Base-by-base conservation (phyloP, 1,140 invertebrate species). In the Drosophila trapezifrons region DNA sequence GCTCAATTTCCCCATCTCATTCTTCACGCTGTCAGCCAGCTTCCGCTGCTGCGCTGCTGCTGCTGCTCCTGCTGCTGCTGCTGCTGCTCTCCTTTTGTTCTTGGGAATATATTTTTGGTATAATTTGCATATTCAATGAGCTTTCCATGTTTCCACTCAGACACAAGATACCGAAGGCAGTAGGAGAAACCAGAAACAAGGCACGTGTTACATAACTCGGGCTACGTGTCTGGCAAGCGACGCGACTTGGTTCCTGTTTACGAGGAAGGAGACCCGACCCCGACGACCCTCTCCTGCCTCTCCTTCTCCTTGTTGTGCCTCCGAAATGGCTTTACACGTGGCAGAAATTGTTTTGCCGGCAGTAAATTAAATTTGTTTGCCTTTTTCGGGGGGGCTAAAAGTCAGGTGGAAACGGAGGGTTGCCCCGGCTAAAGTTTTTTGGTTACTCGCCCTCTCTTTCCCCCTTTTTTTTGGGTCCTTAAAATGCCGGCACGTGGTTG, bases 101-200 rank as follows among this genome's bases (percentile, higher is more conserved):
- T 54, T 75, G 73, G 59, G 56, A 78, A 85, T 54, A 29, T 29
- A 54, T 76, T 86, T 86, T 86, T 64, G 84, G 84, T 82, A 78
- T 87, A 89, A 89, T 87, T 89, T 87, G 84, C 80, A 87, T 87
- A 87, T 89, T 87, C 84, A 87, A 87, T 87, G 84, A 84, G 80
- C 77, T 70, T 74, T 58, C 67, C 55, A 77, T 60, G 79, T 77
- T 65, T 52, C 46, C 56, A 47, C 71, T 51, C 54, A 52, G 35
- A 70, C 62, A 54, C 35, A 67, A 66, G 29, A 46, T 20, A 45
- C 54, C 12, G 13, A 20, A 20, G 35, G 52, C 66, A 46, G 60
- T 18, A 42, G 54, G 60, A 66, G 64, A 15, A 22, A 71, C 59
- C 80, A 37, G 51, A 54, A 54, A 54, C 51, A 54, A 54, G 69